Evolutionary conservation across 1,140 invertebrate species (phyloP), one percentile per base, ranked within the genome.

Genomic region (Dendrolimus kikuchii): DNA sequence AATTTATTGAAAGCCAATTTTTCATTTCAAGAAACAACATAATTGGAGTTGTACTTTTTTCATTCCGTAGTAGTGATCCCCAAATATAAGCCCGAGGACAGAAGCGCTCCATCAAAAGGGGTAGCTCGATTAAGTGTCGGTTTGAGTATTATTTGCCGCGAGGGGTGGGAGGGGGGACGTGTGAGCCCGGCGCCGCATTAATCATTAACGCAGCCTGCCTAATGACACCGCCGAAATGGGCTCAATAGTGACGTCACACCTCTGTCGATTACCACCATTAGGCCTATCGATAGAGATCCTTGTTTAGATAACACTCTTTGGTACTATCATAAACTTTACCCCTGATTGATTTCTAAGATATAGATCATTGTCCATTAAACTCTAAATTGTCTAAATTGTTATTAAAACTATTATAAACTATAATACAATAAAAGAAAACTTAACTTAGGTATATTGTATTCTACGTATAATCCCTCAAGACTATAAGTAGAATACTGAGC

Each of bases 181-280:
- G 72, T 81, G 77, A 74, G 67, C 71, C 44, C 57, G 77, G 78
- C 81, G 79, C 79, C 79, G 72, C 82, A 86, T 86, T 83, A 86
- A 86, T 86, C 82, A 86, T 86, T 86, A 86, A 83, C 79, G 68
- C 74, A 75, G 78, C 72, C 80, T 81, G 76, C 76, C 74, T 86
- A 86, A 86, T 83, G 82, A 86, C 82, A 86, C 70, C 67, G 66
- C 80, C 80, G 73, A 86, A 86, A 83, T 81, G 79, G 80, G 69
- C 64, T 65, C 59, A 40, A 53, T 71, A 77, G 75, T 68, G 74
- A 68, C 69, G 80, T 59, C 62, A 66, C 59, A 56, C 49, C 40
- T 9, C 45, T 38, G 45, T 39, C 42, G 42, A 37, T 38, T 8
- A 38, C 23, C 9, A 45, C 10, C 39, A 44, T 45, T 38, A n/a